Base-by-base conservation (phyloP, 2,797 vertebrate genomes). In the Bryconaethiops microstoma region DNA sequence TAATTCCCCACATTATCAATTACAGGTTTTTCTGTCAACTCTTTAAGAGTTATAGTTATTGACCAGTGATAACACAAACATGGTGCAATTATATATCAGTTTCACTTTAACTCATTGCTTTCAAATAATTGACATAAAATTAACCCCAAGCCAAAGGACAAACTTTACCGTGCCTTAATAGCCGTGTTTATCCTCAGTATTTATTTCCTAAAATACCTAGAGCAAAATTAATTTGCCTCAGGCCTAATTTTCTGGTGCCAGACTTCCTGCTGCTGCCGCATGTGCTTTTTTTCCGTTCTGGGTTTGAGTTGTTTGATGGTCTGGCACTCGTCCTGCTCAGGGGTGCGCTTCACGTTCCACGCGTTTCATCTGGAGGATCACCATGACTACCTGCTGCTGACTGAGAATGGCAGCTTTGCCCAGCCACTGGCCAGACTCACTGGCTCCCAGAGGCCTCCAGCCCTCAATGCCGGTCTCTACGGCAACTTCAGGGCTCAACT, bases 281-380 rank as follows among this genome's bases (percentile, higher is more conserved):
- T 16, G 14, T 74, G 4, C 13, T 29, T 63, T 23, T 16, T 40
- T 1, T n/a, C n/a, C 16, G 8, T 19, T 60, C 16, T 7, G 8
- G 10, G 29, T 8, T 23, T 17, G 6, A 63, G 5, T 45, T 45
- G 29, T 48, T 21, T 77, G 57, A 35, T 14, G 4, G 54, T 16
- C 12, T 75, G 50, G 10, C 69, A 8, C 7, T 39, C 9, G 4
- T 65, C 8, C 40, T 54, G 8, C 12, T 81, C 82, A 94, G 94
- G 94, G 80, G 94, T 95, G 64, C 94, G 93, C 78, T 95, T 95
- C 88, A 93, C 88, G 35, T 94, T 95, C 79, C 87, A 94, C 81
- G 91, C 92, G 82, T 95, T 95, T 86, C 92, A 95, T 89, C 85
- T 95, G 88, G 94, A 95, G 89, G 94, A 95, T 84, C 94, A 95